phyloP scores from a whole-genome alignment of 1,140 invertebrate species.

The Pseudomyrmex concolor region DNA sequence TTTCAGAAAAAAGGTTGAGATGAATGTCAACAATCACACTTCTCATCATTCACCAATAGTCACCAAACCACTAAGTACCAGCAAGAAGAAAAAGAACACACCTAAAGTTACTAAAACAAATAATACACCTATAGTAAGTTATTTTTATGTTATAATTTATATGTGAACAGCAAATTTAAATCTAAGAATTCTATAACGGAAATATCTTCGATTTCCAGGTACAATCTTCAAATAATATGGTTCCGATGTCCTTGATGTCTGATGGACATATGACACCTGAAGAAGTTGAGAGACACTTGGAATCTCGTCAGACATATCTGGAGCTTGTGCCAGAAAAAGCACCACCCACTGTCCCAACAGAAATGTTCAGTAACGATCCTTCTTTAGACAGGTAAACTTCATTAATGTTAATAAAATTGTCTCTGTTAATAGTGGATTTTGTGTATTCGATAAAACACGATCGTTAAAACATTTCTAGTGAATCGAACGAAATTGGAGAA shows the following conservation, averaged over 20 bases:
- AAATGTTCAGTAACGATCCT: slow-evolving; percentile 97
- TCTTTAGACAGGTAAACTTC: slow-evolving; percentile 90
- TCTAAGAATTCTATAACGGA: background rate
- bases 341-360: slow-evolving; percentile 94
- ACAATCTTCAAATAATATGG: slow-evolving; percentile 78
- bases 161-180: background rate
- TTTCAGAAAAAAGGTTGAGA: slow-evolving; percentile 83
- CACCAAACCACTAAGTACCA: slow-evolving; percentile 82
- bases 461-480: slow-evolving; percentile 86
- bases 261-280: slow-evolving; percentile 96
- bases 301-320: slow-evolving; percentile 92
- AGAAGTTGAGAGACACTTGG: slow-evolving; percentile 95
- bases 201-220: slow-evolving; percentile 64
- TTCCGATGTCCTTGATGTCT: slow-evolving; percentile 85
- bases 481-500: slow-evolving; percentile 91
- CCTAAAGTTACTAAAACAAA: slow-evolving; percentile 81
- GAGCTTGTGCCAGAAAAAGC: slow-evolving; percentile 94
- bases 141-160: background rate
- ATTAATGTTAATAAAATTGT: background rate
- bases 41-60: slow-evolving; percentile 79
- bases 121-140: slow-evolving; percentile 79
- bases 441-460: background rate
- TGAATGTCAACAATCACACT: slow-evolving; percentile 80
- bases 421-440: background rate
- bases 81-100: slow-evolving; percentile 84